phyloP scores from a whole-genome alignment of 2,113 vertebrate genomes.

The Oncorhynchus gorbuscha region DNA sequence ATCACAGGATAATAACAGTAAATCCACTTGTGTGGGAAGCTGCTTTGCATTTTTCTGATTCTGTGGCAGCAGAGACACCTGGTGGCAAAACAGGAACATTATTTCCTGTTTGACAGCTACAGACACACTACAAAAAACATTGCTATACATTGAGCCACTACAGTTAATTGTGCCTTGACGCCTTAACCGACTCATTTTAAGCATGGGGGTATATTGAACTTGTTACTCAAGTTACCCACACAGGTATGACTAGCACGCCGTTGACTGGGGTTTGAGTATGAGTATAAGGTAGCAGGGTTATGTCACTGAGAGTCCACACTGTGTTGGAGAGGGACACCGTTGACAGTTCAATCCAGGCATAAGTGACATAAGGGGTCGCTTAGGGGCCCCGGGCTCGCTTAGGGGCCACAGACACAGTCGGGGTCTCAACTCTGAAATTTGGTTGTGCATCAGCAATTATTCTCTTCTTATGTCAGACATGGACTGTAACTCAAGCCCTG shows the following conservation, averaged over 20 bases:
- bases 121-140: neutral
- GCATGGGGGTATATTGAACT: slow-evolving; percentile 77
- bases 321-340: slow-evolving; percentile 48
- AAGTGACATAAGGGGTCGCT: too few relatives aligned
- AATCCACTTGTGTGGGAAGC: neutral
- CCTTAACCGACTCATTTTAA: slow-evolving; percentile 67
- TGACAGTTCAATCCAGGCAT: slow-evolving; percentile 45
- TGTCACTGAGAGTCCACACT: slow-evolving; percentile 62
- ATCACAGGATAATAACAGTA: neutral
- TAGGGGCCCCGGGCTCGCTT: too few relatives aligned
- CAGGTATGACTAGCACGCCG: slow-evolving; percentile 83
- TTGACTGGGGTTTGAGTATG: slow-evolving; percentile 62
- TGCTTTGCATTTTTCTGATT: slow-evolving; percentile 10
- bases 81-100: slow-evolving; percentile 37
- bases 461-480: too few relatives aligned
- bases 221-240: slow-evolving; percentile 78
- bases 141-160: neutral
- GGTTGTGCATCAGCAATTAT: too few relatives aligned
- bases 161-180: slow-evolving; percentile 27
- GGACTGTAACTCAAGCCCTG: too few relatives aligned
- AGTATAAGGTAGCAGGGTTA: too few relatives aligned
- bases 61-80: slow-evolving; percentile 56
- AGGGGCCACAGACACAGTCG: too few relatives aligned
- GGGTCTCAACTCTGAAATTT: too few relatives aligned
- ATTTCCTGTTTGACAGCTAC: neutral